Percentiles rank a stretch among this genome's conserved stretches.
Evolutionary conservation across 2,797 vertebrate species (phyloP).

Genomic region (Acanthiza pusilla): DNA sequence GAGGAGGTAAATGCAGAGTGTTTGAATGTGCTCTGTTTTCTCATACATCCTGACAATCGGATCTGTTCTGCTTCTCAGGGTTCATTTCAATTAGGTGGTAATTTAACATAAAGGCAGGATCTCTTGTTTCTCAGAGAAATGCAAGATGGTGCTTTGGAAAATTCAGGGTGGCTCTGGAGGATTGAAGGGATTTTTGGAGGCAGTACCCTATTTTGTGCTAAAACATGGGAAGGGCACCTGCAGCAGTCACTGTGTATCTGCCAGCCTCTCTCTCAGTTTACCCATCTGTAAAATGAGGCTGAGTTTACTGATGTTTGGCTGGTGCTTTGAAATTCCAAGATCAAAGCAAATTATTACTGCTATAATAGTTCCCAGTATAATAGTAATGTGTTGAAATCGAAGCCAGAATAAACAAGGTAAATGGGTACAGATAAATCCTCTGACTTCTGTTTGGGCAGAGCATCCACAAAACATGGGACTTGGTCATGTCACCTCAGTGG

Average conservation of each 20-base stretch:
- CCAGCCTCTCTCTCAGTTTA: constrained; percentile 4
- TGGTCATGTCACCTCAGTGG: not conserved
- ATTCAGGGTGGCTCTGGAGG: not conserved
- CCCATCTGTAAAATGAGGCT: constrained; percentile 27
- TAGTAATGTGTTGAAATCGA: constrained; percentile 11
- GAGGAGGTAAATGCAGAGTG: constrained; percentile 86
- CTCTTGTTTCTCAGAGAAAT: not conserved
- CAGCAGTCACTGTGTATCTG: not conserved
- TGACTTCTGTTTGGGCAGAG: constrained; percentile 37
- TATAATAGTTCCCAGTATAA: constrained; percentile 20
- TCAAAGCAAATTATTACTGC: constrained; percentile 54
- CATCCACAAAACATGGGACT: not conserved
- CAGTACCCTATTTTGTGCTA: not conserved
- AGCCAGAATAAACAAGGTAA: constrained; percentile 51
- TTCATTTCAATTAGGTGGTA: not conserved
- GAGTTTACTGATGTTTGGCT: constrained; percentile 44
- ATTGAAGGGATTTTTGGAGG: not conserved
- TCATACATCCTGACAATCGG: not conserved
- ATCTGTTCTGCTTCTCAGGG: not conserved
- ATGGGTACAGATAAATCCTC: constrained; percentile 19
- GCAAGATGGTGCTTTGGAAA: not conserved
- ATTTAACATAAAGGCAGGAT: not conserved
- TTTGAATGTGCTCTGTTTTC: not conserved
- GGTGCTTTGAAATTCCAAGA: constrained; percentile 50
- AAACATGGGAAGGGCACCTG: not conserved